These are phyloP conservation scores for Chymomyza amoena DNA, from an alignment of 2,888 invertebrate genomes.

Conservation along the genomic window DNA sequence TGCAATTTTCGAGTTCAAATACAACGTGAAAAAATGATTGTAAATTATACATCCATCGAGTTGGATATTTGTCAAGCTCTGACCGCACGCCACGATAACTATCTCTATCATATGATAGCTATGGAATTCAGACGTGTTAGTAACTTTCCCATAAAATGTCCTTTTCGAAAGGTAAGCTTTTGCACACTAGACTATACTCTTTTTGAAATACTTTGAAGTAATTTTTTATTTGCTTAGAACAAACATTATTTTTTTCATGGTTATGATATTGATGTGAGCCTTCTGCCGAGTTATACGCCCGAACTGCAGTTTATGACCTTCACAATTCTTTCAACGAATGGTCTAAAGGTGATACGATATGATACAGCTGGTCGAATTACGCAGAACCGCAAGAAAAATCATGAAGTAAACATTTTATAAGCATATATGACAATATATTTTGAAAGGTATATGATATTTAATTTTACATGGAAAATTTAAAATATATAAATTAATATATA, in stretches of 20 bases:
- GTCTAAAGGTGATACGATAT: slow-evolving; percentile 9
- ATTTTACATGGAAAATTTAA: too few relatives aligned
- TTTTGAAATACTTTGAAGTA: too few relatives aligned
- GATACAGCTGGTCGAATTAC: slow-evolving; percentile 14
- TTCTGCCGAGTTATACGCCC: slow-evolving; percentile 32
- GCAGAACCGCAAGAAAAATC: slow-evolving; percentile 6
- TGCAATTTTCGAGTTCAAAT: slow-evolving; percentile 9
- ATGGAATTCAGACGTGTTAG: slow-evolving; percentile 21
- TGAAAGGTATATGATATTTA: too few relatives aligned
- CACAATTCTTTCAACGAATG: neutral
- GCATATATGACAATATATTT: too few relatives aligned
- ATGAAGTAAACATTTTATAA: too few relatives aligned
- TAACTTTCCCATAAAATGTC: slow-evolving; percentile 39
- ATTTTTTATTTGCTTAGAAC: neutral
- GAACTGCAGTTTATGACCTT: slow-evolving; percentile 19
- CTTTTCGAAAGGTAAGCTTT: slow-evolving; percentile 29
- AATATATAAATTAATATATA: too few relatives aligned
- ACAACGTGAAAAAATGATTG: neutral
- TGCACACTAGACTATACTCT: too few relatives aligned
- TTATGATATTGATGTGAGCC: slow-evolving; percentile 10
- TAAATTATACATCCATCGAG: slow-evolving; percentile 19
- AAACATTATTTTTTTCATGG: neutral
- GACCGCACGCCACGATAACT: neutral
- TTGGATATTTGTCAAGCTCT: slow-evolving; percentile 17
- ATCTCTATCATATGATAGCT: slow-evolving; percentile 22